phyloP scores from a whole-genome alignment of 1,140 invertebrate genomes.

The Muscidifurax raptorellus region DNA sequence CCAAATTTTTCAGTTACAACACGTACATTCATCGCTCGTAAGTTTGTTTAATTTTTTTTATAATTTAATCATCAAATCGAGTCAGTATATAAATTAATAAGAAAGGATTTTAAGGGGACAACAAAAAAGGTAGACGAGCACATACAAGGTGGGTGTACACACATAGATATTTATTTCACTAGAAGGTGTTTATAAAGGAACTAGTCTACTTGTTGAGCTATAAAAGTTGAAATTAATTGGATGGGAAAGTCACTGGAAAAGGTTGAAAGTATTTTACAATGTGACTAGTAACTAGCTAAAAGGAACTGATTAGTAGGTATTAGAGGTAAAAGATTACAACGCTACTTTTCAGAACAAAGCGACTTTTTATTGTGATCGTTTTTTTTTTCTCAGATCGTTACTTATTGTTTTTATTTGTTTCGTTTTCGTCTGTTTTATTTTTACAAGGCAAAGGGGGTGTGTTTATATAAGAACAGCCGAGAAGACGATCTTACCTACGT shows the following conservation, averaged over 20 bases:
- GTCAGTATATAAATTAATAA: neutral
- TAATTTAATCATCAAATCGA: neutral
- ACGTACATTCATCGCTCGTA: slow-evolving; percentile 55
- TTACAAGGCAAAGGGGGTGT: slow-evolving; percentile 20
- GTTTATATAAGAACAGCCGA: neutral
- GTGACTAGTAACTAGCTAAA: neutral
- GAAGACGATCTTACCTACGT: neutral
- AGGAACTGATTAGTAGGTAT: neutral
- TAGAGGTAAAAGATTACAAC: neutral
- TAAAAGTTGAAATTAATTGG: neutral
- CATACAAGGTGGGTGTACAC: neutral
- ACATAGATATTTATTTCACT: neutral
- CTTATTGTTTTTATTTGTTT: neutral
- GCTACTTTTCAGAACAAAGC: slow-evolving; percentile 17
- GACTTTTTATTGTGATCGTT: slow-evolving; percentile 4
- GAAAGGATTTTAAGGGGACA: neutral
- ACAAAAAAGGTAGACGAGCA: slow-evolving; percentile 19
- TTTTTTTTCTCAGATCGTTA: neutral
- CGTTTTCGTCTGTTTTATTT: slow-evolving; percentile 7
- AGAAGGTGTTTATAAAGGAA: slow-evolving; percentile 11
- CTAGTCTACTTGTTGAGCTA: no score
- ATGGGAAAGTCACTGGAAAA: neutral
- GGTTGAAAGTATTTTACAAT: neutral
- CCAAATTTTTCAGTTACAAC: slow-evolving; percentile 72
- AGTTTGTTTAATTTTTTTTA: neutral